These are phyloP conservation scores for Clarias magur DNA, from an alignment of 2,113 vertebrate species.

Conservation along the genomic window DNA sequence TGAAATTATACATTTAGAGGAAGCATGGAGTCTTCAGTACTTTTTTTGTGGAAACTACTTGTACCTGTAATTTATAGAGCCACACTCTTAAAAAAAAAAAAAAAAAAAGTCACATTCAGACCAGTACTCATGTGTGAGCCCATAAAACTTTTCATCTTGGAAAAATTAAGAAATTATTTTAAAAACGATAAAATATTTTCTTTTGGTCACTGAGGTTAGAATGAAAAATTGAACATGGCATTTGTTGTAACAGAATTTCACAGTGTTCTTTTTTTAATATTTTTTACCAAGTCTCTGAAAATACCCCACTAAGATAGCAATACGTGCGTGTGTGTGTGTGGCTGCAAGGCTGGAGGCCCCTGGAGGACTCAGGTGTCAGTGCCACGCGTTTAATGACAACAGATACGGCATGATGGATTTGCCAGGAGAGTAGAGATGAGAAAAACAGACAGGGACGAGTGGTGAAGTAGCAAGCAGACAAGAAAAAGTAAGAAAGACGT, in stretches of 20 bases:
- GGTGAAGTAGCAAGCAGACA: conserved; percentile 9
- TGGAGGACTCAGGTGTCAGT: conserved; percentile 70
- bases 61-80: background rate
- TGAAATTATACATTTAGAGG: background rate
- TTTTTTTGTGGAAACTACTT: too few species aligned
- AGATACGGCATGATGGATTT: conserved; percentile 59
- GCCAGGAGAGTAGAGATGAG: conserved; percentile 39
- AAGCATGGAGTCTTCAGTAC: background rate
- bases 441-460: conserved; percentile 31
- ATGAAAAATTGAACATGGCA: background rate
- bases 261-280: background rate
- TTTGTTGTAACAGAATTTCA: background rate
- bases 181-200: background rate
- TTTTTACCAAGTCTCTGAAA: background rate
- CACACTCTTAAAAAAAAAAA: background rate
- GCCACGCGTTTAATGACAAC: conserved; percentile 62
- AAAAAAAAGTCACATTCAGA: background rate
- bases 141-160: background rate
- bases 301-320: background rate
- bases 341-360: conserved; percentile 27
- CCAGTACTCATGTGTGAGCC: background rate
- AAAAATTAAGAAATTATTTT: background rate
- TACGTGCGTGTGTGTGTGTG: background rate
- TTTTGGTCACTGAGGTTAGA: background rate
- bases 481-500: conserved; percentile 26